Evolutionary conservation across 2,888 invertebrate genomes (phyloP).

Genomic region (Cephus nigrinus): DNA sequence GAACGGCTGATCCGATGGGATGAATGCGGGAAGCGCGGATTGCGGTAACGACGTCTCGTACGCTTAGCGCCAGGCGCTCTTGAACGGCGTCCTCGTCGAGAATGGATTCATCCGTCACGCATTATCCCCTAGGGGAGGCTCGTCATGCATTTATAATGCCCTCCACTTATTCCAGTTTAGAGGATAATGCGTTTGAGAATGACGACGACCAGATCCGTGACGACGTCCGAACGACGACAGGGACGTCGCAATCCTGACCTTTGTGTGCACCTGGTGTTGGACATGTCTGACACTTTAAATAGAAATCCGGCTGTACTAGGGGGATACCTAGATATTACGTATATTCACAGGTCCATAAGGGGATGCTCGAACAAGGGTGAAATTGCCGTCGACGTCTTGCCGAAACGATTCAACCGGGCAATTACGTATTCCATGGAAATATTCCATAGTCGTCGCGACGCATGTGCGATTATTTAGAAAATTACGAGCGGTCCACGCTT

Average conservation of each 20-base stretch:
- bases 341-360: too few relatives aligned
- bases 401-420: background rate
- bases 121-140: slow-evolving; percentile 18
- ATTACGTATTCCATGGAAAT: slow-evolving; percentile 18
- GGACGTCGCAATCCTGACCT: too few relatives aligned
- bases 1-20: slow-evolving; percentile 10
- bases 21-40: slow-evolving; percentile 16
- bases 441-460: slow-evolving; percentile 2
- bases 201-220: background rate
- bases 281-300: too few relatives aligned
- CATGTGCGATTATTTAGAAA: slow-evolving; percentile 8
- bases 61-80: background rate
- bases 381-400: too few relatives aligned
- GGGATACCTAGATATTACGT: too few relatives aligned
- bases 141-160: slow-evolving; percentile 23
- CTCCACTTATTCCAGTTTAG: slow-evolving; percentile 24
- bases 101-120: slow-evolving; percentile 23
- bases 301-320: too few relatives aligned
- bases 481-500: background rate
- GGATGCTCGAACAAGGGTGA: too few relatives aligned
- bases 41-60: slow-evolving; percentile 2
- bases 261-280: too few relatives aligned
- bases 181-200: slow-evolving; percentile 11
- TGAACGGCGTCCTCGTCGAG: slow-evolving; percentile 1
- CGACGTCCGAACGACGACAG: too few relatives aligned